These are phyloP conservation scores for Tachystola acroxantha DNA, from an alignment of 2,888 invertebrate genomes.

Conservation along the genomic window DNA sequence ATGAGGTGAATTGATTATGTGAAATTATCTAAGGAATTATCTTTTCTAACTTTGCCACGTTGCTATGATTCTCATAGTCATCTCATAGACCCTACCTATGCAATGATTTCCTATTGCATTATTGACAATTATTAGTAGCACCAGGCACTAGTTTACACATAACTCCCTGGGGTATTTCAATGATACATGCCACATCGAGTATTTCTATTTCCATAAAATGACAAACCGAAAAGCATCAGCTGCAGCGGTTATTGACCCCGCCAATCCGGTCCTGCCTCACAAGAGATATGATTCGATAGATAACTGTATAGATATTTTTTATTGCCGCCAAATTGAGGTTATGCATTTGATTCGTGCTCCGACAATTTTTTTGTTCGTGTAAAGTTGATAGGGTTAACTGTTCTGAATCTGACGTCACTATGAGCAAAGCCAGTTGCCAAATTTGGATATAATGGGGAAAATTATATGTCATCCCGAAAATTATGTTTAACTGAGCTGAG, in stretches of 20 bases:
- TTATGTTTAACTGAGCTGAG: constrained; percentile 3
- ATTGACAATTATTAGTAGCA: no score
- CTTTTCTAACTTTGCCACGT: no score
- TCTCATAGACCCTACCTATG: no score
- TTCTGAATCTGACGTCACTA: constrained; percentile 5
- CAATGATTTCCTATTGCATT: no score
- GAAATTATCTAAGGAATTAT: no score
- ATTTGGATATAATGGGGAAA: constrained; percentile 7
- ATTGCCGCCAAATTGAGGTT: constrained; percentile 50
- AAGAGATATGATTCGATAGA: constrained; percentile 69
- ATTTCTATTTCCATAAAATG: constrained; percentile 41
- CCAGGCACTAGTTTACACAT: no score
- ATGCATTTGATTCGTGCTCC: constrained; percentile 50
- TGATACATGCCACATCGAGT: constrained; percentile 34
- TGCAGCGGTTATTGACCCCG: constrained; percentile 47
- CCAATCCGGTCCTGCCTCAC: constrained; percentile 50
- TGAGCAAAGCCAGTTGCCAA: constrained; percentile 3
- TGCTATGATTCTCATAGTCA: no score
- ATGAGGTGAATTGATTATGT: no score
- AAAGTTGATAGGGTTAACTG: constrained; percentile 11
- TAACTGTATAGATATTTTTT: constrained; percentile 71
- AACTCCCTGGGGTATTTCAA: no score
- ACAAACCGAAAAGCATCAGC: constrained; percentile 48
- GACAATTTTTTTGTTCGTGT: constrained; percentile 14
- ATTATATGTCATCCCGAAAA: constrained; percentile 8